These are phyloP conservation scores for Chaenocephalus aceratus DNA, from an alignment of 2,113 vertebrate genomes.

Conservation along the genomic window DNA sequence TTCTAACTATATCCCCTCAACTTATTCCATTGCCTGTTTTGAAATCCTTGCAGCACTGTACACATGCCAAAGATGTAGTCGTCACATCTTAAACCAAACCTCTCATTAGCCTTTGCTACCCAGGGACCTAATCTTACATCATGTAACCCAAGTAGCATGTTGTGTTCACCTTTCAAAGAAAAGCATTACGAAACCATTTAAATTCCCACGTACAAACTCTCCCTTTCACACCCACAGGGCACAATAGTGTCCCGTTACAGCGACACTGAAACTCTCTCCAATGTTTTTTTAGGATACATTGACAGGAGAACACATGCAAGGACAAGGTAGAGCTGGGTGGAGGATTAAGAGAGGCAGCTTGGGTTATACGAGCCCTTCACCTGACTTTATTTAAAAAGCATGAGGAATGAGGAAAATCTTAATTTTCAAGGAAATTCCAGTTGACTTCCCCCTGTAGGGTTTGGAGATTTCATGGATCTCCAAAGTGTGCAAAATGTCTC, in stretches of 20 bases:
- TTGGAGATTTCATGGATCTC: constrained; percentile 3
- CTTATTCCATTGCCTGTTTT: neutral
- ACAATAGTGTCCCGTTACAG: constrained; percentile 67
- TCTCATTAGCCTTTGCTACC: neutral
- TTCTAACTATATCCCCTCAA: neutral
- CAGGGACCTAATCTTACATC: constrained; percentile 22
- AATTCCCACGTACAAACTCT: constrained; percentile 41
- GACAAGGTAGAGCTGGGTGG: constrained; percentile 64
- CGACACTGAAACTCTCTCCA: constrained; percentile 53
- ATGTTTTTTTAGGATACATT: constrained; percentile 73
- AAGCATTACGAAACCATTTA: constrained; percentile 18
- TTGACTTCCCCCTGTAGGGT: constrained; percentile 15
- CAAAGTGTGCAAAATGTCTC: constrained; percentile 6
- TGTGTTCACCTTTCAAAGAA: constrained; percentile 39
- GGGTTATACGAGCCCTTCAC: constrained; percentile 52
- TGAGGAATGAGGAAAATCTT: constrained; percentile 40
- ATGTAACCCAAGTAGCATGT: constrained; percentile 37
- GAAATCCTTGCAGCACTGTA: neutral
- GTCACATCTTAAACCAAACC: neutral
- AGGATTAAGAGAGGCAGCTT: constrained; percentile 59
- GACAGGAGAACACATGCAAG: constrained; percentile 63
- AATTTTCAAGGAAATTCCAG: constrained; percentile 13
- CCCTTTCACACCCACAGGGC: constrained; percentile 33
- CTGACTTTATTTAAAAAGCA: constrained; percentile 47
- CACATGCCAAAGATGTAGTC: neutral